A percentile compares a stretch with the other conserved stretches of the same genome.
Conservation (phyloP, 2,797 vertebrate genomes). For the Harpagifer antarcticus region DNA sequence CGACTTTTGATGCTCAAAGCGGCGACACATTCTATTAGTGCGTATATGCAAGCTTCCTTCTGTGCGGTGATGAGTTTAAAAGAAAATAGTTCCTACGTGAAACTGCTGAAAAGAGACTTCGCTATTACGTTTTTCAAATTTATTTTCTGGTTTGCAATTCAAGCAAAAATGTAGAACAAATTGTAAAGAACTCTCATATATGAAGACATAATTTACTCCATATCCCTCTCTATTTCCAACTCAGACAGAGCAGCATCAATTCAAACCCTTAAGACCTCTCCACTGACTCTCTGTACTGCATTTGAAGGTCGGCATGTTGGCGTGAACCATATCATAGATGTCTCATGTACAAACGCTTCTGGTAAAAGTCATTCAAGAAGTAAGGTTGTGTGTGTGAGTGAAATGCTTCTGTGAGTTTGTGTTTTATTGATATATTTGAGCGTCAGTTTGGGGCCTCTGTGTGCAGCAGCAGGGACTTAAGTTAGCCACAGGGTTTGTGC, state of each 20-base stretch:
- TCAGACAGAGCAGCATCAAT: constrained; percentile 69
- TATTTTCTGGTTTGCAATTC: too few relatives aligned
- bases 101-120: too few relatives aligned
- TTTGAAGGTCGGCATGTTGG: constrained; percentile 35
- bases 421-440: constrained; percentile 30
- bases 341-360: constrained; percentile 2
- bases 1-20: too few relatives aligned
- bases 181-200: constrained; percentile 34
- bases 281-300: constrained; percentile 35
- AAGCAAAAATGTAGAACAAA: background rate
- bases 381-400: constrained; percentile 15
- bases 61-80: too few relatives aligned
- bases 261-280: constrained; percentile 69
- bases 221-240: constrained; percentile 69
- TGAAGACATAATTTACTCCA: constrained; percentile 68
- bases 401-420: constrained; percentile 2
- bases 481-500: constrained; percentile 73
- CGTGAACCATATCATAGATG: constrained; percentile 26
- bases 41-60: too few relatives aligned
- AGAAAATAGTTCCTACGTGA: too few relatives aligned
- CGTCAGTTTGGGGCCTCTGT: constrained; percentile 32
- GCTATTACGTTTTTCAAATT: too few relatives aligned
- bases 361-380: constrained; percentile 56
- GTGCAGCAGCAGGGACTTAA: constrained; percentile 33
- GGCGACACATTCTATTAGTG: too few relatives aligned